Percentiles rank a stretch among this genome's conserved stretches.
phyloP scores from a whole-genome alignment of 1,140 invertebrate genomes.

The Cotesia chilonis region DNA sequence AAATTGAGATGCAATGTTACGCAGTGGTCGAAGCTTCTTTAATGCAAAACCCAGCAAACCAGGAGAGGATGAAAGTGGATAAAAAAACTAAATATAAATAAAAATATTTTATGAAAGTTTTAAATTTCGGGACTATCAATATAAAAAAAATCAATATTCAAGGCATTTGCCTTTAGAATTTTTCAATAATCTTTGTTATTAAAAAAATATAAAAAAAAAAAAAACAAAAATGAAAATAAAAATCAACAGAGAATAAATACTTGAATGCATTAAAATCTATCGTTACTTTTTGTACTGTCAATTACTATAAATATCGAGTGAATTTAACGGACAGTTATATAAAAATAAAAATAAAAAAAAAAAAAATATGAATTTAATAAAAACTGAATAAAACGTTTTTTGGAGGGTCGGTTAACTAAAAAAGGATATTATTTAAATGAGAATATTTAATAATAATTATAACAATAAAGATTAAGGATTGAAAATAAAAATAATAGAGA shows the following conservation, averaged over 20 bases:
- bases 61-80: constrained; percentile 39
- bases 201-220: background rate
- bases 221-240: background rate
- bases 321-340: too few relatives aligned
- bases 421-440: background rate
- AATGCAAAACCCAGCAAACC: constrained; percentile 59
- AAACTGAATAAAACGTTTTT: background rate
- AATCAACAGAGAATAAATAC: background rate
- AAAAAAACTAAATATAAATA: constrained; percentile 57
- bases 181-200: background rate
- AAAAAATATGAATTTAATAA: background rate
- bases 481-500: constrained; percentile 35
- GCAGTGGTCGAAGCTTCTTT: constrained; percentile 64
- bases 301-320: background rate
- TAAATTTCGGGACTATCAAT: constrained; percentile 12
- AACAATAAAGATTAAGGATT: constrained; percentile 37
- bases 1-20: constrained; percentile 64
- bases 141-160: constrained; percentile 25
- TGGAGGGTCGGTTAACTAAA: background rate
- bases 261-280: too few relatives aligned
- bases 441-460: constrained; percentile 12
- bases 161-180: constrained; percentile 30
- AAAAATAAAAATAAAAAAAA: constrained; percentile 5
- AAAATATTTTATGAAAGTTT: constrained; percentile 41
- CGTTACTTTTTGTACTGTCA: too few relatives aligned